These are phyloP conservation scores for Delphinapterus leucas DNA, from an alignment of 2,113 vertebrate species.

Conservation along the genomic window DNA sequence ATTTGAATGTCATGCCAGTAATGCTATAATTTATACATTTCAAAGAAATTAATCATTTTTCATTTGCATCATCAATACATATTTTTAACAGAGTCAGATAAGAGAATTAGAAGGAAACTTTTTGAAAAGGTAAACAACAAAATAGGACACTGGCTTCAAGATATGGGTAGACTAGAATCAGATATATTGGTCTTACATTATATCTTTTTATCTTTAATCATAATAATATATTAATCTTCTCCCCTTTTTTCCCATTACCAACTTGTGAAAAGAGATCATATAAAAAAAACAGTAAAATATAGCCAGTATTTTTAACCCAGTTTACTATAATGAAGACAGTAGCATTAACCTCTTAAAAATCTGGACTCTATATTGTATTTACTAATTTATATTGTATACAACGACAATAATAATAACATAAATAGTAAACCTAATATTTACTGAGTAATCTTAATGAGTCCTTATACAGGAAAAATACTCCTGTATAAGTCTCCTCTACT, in stretches of 20 bases:
- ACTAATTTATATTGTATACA: background rate
- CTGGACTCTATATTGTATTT: background rate
- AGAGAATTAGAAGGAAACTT: background rate
- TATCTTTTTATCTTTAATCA: background rate
- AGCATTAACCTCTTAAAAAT: background rate
- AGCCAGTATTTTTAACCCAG: background rate
- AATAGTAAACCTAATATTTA: background rate
- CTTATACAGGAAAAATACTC: background rate
- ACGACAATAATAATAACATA: background rate
- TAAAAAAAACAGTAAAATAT: background rate
- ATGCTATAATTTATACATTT: background rate
- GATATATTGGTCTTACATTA: background rate
- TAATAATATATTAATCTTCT: background rate
- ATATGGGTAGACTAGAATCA: background rate
- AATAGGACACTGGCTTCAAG: background rate
- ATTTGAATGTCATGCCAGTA: background rate
- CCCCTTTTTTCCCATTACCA: background rate
- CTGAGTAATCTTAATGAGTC: background rate
- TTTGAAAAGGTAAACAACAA: background rate
- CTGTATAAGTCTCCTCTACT: background rate
- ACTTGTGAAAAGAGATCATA: background rate
- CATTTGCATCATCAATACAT: background rate
- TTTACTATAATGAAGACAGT: background rate
- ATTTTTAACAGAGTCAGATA: background rate
- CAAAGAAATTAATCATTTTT: background rate